phyloP scores from a whole-genome alignment of 2,113 vertebrate genomes.

The Lates calcarifer region DNA sequence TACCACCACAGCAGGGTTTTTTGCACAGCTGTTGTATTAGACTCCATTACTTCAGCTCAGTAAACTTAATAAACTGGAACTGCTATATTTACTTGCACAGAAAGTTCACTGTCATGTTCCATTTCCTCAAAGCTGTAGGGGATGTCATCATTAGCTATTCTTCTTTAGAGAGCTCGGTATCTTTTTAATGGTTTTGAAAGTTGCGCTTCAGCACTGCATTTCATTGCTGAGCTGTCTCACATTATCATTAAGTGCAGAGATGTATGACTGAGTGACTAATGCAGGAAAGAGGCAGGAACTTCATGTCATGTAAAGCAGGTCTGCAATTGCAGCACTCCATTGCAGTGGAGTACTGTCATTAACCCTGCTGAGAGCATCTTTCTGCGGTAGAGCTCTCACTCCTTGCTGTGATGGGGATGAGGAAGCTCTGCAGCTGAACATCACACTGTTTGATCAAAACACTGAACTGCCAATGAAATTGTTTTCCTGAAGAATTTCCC shows the following conservation, averaged over 20 bases:
- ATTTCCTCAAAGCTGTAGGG: neutral
- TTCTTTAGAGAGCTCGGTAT: neutral
- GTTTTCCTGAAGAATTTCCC: neutral
- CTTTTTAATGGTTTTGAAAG: neutral
- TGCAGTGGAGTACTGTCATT: slow-evolving; percentile 91
- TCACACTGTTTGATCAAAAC: neutral
- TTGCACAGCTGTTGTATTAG: neutral
- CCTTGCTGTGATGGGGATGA: slow-evolving; percentile 75
- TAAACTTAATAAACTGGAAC: neutral
- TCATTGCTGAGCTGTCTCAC: neutral
- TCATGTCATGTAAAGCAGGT: slow-evolving; percentile 87
- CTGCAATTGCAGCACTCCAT: slow-evolving; percentile 95
- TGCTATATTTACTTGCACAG: neutral
- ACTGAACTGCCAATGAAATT: neutral
- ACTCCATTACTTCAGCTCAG: neutral
- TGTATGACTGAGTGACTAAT: slow-evolving; percentile 16
- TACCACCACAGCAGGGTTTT: neutral
- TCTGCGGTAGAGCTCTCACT: slow-evolving; percentile 65
- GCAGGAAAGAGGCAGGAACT: neutral
- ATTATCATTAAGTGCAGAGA: neutral
- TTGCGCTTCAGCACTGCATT: neutral
- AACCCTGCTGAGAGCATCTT: slow-evolving; percentile 93
- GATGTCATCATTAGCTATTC: neutral
- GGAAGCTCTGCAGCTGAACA: slow-evolving; percentile 82
- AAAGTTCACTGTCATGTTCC: neutral